Conservation (phyloP, 2,797 vertebrate genomes). For the Micropoecilia bifurca region DNA sequence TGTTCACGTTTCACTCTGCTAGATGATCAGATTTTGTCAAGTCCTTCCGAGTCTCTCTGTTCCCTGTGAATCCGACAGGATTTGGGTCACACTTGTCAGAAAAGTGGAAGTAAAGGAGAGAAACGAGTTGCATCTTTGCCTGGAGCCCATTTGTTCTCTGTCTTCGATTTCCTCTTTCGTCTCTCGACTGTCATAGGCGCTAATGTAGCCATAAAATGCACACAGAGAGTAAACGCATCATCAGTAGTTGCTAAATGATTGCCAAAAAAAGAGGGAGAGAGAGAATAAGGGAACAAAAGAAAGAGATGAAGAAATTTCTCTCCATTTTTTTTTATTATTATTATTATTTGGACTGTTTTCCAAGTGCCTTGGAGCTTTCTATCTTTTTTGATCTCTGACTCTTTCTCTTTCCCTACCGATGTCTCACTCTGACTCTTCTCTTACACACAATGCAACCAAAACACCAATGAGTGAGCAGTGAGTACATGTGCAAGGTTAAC, state of each 20-base stretch:
- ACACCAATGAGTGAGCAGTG: slow-evolving; percentile 12
- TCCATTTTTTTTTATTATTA: slow-evolving; percentile 61
- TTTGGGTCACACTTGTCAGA: slow-evolving; percentile 32
- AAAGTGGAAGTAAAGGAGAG: slow-evolving; percentile 7
- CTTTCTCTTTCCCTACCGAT: slow-evolving; percentile 27
- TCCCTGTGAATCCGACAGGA: slow-evolving; percentile 5
- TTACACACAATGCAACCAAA: slow-evolving; percentile 9
- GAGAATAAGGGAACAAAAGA: slow-evolving; percentile 28
- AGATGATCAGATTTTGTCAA: slow-evolving; percentile 23
- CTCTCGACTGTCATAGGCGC: slow-evolving; percentile 10
- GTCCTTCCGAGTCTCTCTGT: slow-evolving; percentile 26
- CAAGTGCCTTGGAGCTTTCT: slow-evolving; percentile 93
- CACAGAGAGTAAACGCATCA: slow-evolving; percentile 8
- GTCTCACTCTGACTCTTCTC: slow-evolving; percentile 10
- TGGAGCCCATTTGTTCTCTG: slow-evolving; percentile 7
- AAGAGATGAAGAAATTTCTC: slow-evolving; percentile 46
- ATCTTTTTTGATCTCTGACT: slow-evolving; percentile 32
- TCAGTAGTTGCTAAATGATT: slow-evolving; percentile 36
- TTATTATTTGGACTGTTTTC: slow-evolving; percentile 83
- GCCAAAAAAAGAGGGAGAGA: slow-evolving; percentile 20
- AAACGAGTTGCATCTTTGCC: slow-evolving; percentile 36
- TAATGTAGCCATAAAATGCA: slow-evolving; percentile 11
- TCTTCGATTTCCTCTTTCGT: slow-evolving; percentile 25
- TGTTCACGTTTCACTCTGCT: slow-evolving; percentile 53
- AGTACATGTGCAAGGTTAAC: neutral